Base-by-base conservation (phyloP, 2,797 vertebrate species). In the Toxotes lorentzi region DNA sequence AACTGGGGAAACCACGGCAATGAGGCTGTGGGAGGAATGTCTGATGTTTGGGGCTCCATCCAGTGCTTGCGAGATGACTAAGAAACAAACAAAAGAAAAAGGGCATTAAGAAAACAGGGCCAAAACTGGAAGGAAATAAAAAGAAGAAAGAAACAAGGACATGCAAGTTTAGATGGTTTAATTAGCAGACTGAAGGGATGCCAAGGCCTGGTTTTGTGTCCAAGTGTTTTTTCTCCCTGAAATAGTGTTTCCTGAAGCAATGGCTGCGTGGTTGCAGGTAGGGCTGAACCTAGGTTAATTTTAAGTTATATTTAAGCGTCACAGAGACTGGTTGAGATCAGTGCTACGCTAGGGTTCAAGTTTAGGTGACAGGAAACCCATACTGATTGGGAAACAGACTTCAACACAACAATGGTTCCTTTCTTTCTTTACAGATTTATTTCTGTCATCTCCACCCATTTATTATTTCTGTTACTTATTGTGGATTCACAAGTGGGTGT, bases 41-140 rank as follows among this genome's bases (percentile, higher is more conserved):
- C 14, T 59, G 32, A 69, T 41, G 19, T 34, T 19, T 47, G 50
- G 45, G n/a, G 40, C 17, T 45, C 30, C 27, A 32, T 43, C 17
- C 32, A 54, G 7, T 60, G 2, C 23, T 12, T 1, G n/a, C 8
- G 34, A 72, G 43, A 40, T 6, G 34, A 3, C 24, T 7, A n/a
- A 16, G 27, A 73, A 43, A 57, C 47, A 51, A n/a, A 41, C 8
- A 34, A 50, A 79, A 10, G 50, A 68, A 24, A n/a, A 19, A 30
- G 50, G 23, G 24, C 13, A 32, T 35, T 0, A 7, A 1, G 17
- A n/a, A 21, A 54, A 43, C 7, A 7, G 12, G n/a, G 0, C 5
- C 17, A 27, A 47, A 43, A 51, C 41, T 21, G 17, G 17, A 63
- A n/a, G 19, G n/a, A 24, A 32, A 17, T 17, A 12, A 57, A 30